These are phyloP conservation scores for Apodemia duryi DNA, from an alignment of 2,888 invertebrate species.

Conservation along the genomic window DNA sequence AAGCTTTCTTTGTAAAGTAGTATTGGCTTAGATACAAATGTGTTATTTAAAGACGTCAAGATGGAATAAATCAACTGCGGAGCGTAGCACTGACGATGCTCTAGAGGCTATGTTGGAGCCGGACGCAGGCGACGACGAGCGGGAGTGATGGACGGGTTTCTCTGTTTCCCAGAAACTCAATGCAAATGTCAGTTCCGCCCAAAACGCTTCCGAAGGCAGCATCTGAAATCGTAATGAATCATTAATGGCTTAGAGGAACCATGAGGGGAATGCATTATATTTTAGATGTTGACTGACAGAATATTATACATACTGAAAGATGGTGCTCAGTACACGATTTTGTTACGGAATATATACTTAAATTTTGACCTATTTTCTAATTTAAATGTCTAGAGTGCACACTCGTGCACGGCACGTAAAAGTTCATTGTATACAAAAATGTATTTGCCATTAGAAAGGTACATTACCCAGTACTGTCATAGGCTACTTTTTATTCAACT, in stretches of 20 bases:
- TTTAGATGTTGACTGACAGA: background rate
- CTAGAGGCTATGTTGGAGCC: slow-evolving; percentile 47
- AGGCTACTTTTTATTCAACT: too few species aligned
- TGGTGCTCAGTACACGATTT: too few species aligned
- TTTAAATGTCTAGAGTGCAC: too few species aligned
- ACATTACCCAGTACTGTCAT: too few species aligned
- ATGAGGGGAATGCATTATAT: background rate
- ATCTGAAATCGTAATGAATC: slow-evolving; percentile 67
- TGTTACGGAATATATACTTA: too few species aligned
- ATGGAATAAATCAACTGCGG: slow-evolving; percentile 61
- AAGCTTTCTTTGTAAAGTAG: background rate
- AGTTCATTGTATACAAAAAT: too few species aligned
- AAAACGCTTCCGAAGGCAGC: slow-evolving; percentile 83
- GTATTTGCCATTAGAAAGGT: too few species aligned
- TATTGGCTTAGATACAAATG: background rate
- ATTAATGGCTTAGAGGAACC: background rate
- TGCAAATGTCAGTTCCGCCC: slow-evolving; percentile 85
- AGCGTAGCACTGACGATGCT: slow-evolving; percentile 64
- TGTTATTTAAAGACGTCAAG: slow-evolving; percentile 46
- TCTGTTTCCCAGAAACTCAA: slow-evolving; percentile 85
- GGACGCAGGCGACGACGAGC: slow-evolving; percentile 55
- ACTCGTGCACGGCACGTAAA: too few species aligned
- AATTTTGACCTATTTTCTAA: too few species aligned
- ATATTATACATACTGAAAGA: too few species aligned
- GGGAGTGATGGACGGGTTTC: slow-evolving; percentile 81